A percentile compares a stretch with the other conserved stretches of the same genome.
Conservation (phyloP, 2,888 invertebrate genomes). For the Euzetes globulus region DNA sequence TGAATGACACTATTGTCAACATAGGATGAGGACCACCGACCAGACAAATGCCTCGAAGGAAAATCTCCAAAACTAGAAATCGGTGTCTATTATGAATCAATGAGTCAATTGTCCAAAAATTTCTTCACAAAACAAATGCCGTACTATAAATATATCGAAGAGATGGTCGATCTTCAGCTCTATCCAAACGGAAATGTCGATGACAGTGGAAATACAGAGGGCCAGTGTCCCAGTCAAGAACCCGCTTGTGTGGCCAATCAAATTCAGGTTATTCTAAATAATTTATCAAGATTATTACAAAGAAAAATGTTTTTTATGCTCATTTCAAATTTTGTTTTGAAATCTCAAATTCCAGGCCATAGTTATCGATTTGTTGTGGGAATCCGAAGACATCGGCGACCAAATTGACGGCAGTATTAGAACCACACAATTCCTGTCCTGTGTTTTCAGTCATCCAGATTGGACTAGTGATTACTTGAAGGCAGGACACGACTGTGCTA, state of each 20-base stretch:
- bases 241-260: conserved; percentile 28
- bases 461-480: conserved; percentile 2
- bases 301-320: no score
- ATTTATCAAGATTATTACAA: no score
- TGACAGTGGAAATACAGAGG: conserved; percentile 18
- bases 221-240: neutral
- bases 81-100: conserved; percentile 31
- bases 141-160: conserved; percentile 23
- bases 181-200: conserved; percentile 30
- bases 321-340: no score
- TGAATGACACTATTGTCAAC: no score
- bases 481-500: conserved; percentile 15
- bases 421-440: conserved; percentile 18
- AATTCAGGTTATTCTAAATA: conserved; percentile 13
- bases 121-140: conserved; percentile 30
- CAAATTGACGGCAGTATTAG: conserved; percentile 29
- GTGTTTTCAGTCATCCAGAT: conserved; percentile 28
- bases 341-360: no score
- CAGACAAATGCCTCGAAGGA: conserved; percentile 15
- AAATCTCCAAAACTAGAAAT: conserved; percentile 18
- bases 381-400: conserved; percentile 18
- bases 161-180: conserved; percentile 30
- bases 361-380: conserved; percentile 22
- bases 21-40: conserved; percentile 31
- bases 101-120: conserved; percentile 24